These are phyloP conservation scores for Silurus aristotelis DNA, from an alignment of 2,797 vertebrate species.

Conservation along the genomic window DNA sequence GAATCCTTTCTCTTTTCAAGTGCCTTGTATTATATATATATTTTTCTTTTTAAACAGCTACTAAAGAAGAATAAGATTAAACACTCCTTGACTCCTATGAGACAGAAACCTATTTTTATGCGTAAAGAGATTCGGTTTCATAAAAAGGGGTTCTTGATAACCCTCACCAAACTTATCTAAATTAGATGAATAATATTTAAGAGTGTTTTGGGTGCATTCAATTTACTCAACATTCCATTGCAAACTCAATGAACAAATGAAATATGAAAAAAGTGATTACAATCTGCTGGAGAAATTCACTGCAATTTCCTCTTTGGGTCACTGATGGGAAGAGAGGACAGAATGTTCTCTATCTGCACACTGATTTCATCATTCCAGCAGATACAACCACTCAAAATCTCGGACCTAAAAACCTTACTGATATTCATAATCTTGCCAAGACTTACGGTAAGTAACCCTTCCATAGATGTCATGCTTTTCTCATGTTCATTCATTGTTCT, in stretches of 20 bases:
- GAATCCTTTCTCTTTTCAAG: neutral
- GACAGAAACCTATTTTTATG: neutral
- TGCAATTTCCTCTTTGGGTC: constrained; percentile 2
- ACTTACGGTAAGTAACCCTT: neutral
- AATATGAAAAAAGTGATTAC: neutral
- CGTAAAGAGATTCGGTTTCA: neutral
- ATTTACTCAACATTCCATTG: neutral
- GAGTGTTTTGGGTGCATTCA: neutral
- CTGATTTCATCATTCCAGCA: neutral
- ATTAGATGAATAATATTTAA: neutral
- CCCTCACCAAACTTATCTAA: neutral
- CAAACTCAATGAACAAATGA: neutral
- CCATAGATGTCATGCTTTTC: constrained; percentile 9
- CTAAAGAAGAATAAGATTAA: neutral
- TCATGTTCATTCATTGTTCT: neutral
- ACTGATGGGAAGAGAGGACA: neutral
- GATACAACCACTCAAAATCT: neutral
- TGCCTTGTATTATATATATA: neutral
- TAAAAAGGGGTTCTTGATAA: neutral
- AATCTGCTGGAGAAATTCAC: neutral
- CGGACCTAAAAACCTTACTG: neutral
- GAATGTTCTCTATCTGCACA: neutral
- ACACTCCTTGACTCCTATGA: neutral
- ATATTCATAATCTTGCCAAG: neutral
- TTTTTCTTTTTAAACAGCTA: neutral